Evolutionary conservation across 2,113 vertebrate genomes (phyloP), one percentile per base, ranked within the genome.

Genomic region (Clarias macrocephalus): DNA sequence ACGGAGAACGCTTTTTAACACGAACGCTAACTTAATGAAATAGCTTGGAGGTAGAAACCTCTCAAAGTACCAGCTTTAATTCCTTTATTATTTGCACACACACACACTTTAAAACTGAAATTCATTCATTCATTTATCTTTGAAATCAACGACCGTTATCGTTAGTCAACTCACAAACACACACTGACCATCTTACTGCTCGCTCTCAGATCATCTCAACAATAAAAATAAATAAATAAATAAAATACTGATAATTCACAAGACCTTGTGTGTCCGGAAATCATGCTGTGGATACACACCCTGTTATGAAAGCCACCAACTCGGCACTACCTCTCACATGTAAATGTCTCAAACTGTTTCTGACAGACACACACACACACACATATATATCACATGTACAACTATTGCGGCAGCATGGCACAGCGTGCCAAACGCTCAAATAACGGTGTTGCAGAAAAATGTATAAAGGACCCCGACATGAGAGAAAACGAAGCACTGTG

Each of bases 81-180:
- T 77, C 5, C 52, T 56, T 28, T 9, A 3, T 77, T 56, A 77
- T 28, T 23, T n/a, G 0, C 48, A 1, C 25, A 9, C 23, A 60
- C 70, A 19, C 33, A 70, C 30, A 66, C 62, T 8, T 0, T 6
- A 3, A 9, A 72, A 72, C 3, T 72, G 68, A 72, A 72, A 72
- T 21, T 1, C 5, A 19, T 21, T 2, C 30, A 42, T 42, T 42
- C 48, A 48, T 48, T 21, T 8, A 10, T 21, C 21, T 52, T 52
- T 6, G 52, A 75, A 65, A 75, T 77, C 68, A 54, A 54, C 18
- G 65, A 37, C 79, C 68, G 42, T 86, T 82, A 56, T 84, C 66
- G 48, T 81, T 48, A 30, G 85, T 86, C 15, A 89, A 63, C 89
- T 48, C 77, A 80, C 62, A n/a, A 75, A 84, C 66, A 86, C 37